These are phyloP conservation scores for Todus mexicanus DNA, from an alignment of 2,797 vertebrate species.

Conservation along the genomic window DNA sequence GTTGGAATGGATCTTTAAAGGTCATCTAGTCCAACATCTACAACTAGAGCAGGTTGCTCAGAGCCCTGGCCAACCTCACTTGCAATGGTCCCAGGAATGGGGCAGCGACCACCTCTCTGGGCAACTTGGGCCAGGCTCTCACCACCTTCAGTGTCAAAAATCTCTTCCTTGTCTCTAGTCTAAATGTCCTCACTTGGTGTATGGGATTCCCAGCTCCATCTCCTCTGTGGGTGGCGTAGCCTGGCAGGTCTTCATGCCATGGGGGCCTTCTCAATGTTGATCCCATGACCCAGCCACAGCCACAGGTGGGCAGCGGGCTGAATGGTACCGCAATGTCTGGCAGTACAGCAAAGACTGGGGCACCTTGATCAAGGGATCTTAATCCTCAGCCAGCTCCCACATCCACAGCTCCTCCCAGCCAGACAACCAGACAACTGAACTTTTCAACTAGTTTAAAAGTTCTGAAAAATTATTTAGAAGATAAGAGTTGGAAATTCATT, in stretches of 20 bases:
- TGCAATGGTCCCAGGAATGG: background rate
- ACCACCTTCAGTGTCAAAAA: background rate
- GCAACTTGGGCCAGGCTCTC: background rate
- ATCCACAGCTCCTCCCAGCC: background rate
- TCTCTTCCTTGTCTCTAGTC: background rate
- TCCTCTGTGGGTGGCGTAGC: background rate
- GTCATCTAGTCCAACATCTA: background rate
- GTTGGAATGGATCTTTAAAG: background rate
- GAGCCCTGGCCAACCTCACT: background rate
- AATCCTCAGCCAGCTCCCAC: no score
- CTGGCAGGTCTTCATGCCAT: no score
- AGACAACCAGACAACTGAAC: fast-evolving
- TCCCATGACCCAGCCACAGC: background rate
- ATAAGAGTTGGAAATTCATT: background rate
- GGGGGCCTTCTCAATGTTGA: background rate
- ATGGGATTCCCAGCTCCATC: background rate
- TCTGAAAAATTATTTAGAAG: background rate
- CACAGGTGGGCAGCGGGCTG: background rate
- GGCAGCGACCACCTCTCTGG: background rate
- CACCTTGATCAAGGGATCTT: background rate
- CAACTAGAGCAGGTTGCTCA: background rate
- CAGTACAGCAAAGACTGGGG: background rate
- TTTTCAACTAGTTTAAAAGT: background rate
- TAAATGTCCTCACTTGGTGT: background rate
- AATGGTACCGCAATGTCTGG: fast-evolving